Conservation (phyloP, 2,113 vertebrate species). For the Ptilonorhynchus violaceus region DNA sequence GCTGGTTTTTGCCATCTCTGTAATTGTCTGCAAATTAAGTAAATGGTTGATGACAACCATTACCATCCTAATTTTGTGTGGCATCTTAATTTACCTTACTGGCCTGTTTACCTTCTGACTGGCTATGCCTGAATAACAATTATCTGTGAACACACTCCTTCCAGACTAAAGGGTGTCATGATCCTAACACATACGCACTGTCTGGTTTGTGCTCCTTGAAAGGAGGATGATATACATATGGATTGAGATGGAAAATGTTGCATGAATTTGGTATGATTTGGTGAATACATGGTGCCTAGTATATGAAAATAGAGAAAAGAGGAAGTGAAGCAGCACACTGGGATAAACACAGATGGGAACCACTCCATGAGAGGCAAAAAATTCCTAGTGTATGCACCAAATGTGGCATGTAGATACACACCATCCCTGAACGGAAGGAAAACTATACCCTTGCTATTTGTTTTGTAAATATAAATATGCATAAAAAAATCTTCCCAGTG, state of each 20-base stretch:
- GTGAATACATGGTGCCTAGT: not conserved
- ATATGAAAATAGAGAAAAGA: not conserved
- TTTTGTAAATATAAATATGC: not conserved
- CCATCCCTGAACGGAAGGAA: not conserved
- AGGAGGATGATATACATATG: not conserved
- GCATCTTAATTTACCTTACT: not conserved
- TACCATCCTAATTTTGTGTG: not conserved
- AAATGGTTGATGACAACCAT: not conserved
- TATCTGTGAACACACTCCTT: not conserved
- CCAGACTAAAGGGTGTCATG: not conserved
- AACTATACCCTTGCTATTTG: not conserved
- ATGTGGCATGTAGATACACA: not conserved
- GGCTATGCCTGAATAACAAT: not conserved
- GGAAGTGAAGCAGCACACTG: not conserved
- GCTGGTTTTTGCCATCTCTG: not conserved
- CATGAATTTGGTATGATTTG: not conserved
- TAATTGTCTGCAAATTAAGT: not conserved
- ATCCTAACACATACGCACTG: accelerated
- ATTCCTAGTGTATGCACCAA: not conserved
- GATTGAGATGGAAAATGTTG: not conserved
- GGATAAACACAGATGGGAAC: not conserved
- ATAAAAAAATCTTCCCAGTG: not conserved
- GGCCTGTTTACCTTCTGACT: not conserved
- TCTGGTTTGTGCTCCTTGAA: not conserved
- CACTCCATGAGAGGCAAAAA: not conserved